Evolutionary conservation across 2,888 invertebrate genomes (phyloP), one percentile per base, ranked within the genome.

Genomic region (Epinotia ramella): DNA sequence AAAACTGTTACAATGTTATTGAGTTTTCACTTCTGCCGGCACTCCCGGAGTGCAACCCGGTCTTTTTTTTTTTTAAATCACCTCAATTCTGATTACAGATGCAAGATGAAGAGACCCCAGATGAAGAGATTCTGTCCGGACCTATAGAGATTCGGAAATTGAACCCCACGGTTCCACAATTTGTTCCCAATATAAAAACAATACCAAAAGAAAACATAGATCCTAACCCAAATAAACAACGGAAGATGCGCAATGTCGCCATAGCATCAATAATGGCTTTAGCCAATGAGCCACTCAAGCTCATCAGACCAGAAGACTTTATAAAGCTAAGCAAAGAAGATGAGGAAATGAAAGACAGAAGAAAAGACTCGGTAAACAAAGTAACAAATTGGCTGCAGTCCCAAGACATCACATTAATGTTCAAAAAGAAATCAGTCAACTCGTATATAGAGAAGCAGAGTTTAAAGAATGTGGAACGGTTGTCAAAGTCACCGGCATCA

Each of bases 61-160:
- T n/a, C n/a, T n/a, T n/a, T n/a, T n/a, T n/a, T n/a, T 64, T 40
- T n/a, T 13, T 60, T 28, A 28, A 46, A 49, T 40, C 9, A 63
- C 16, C 7, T 33, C 11, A 24, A 11, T 72, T 13, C 57, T 46
- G 59, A 12, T 86, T 86, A 67, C 82, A 90, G 90, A 88, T 89
- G 3, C 79, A 84, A 5, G 71, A 79, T 20, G 81, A 82, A 49
- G 77, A 74, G 12, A 68, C 73, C 7, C 73, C 57, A 71, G 46
- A 73, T 66, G 69, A 49, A 76, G 12, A 56, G 69, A 53, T 11
- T 16, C 9, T n/a, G 0, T 12, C 65, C 6, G 75, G 75, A n/a
- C 65, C 69, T 5, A 33, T 78, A 0, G 59, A 75, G 59, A 81
- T 82, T 13, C 79, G 62, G 11, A 82, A 81, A 74, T 69, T 77